Percentiles rank a stretch among this genome's conserved stretches.
These are phyloP conservation scores for Chroicocephalus ridibundus DNA, from an alignment of 2,113 vertebrate genomes.

Conservation along the genomic window DNA sequence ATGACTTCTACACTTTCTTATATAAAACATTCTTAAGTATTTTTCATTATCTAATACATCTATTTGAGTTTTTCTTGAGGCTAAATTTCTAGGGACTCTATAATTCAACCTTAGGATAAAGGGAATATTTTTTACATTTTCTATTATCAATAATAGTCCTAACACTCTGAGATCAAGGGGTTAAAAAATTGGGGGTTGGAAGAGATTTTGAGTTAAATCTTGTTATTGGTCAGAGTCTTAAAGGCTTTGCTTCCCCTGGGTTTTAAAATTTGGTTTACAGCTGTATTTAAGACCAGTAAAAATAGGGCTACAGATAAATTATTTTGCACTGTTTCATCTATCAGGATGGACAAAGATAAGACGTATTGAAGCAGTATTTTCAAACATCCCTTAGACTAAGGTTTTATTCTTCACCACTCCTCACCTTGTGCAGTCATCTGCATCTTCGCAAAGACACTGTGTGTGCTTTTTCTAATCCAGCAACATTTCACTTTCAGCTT, in stretches of 20 bases:
- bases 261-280: background rate
- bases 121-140: background rate
- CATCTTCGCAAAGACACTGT: background rate
- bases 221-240: background rate
- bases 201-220: background rate
- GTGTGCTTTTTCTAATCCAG: background rate
- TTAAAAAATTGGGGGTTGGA: background rate
- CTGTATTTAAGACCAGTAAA: background rate
- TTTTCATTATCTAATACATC: background rate
- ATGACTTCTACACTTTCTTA: background rate
- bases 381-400: background rate
- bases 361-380: background rate
- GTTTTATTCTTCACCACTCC: background rate
- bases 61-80: background rate
- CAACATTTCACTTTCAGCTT: background rate
- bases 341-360: background rate
- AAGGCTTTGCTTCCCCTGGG: background rate
- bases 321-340: background rate
- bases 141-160: background rate
- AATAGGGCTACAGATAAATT: background rate
- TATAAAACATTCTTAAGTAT: background rate
- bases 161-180: background rate
- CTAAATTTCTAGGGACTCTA: background rate
- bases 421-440: background rate
- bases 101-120: background rate